These are phyloP conservation scores for Anarrhichthys ocellatus DNA, from an alignment of 2,113 vertebrate species.

Conservation along the genomic window DNA sequence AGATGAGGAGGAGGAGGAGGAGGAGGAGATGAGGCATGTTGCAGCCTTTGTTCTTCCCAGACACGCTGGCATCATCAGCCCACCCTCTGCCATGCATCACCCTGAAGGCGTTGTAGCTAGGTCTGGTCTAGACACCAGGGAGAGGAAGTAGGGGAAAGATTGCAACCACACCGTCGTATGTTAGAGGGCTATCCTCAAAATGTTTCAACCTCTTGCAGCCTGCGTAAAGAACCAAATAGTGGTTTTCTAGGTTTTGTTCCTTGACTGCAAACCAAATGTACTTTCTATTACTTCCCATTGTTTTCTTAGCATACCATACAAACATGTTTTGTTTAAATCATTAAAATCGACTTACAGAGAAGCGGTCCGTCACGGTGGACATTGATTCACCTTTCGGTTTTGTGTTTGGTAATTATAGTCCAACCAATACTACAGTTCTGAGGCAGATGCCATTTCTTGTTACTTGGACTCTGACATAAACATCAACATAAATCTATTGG, in stretches of 20 bases:
- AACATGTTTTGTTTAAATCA: neutral
- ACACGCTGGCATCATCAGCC: slow-evolving; percentile 72
- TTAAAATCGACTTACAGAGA: slow-evolving; percentile 1
- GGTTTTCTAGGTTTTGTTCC: slow-evolving; percentile 1
- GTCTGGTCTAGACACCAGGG: slow-evolving; percentile 51
- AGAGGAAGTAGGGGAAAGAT: slow-evolving; percentile 45
- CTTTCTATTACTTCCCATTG: slow-evolving; percentile 14
- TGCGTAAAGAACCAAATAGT: neutral
- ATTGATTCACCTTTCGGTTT: neutral
- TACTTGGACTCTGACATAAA: neutral
- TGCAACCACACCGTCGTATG: slow-evolving; percentile 15
- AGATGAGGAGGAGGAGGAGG: slow-evolving; percentile 5
- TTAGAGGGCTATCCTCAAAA: slow-evolving; percentile 33
- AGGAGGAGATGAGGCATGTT: slow-evolving; percentile 57
- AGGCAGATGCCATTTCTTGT: neutral
- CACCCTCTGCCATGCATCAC: slow-evolving; percentile 60
- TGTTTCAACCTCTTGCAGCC: slow-evolving; percentile 7
- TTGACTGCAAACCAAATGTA: slow-evolving; percentile 24
- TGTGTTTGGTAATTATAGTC: neutral
- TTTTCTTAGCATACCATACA: neutral
- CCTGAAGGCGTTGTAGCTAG: slow-evolving; percentile 53
- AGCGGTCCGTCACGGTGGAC: slow-evolving; percentile 1
- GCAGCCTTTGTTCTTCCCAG: slow-evolving; percentile 76
- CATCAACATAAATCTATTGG: neutral
- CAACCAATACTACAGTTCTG: neutral